phyloP scores from a whole-genome alignment of 2,797 vertebrate species.

The Pseudomugil gertrudae region DNA sequence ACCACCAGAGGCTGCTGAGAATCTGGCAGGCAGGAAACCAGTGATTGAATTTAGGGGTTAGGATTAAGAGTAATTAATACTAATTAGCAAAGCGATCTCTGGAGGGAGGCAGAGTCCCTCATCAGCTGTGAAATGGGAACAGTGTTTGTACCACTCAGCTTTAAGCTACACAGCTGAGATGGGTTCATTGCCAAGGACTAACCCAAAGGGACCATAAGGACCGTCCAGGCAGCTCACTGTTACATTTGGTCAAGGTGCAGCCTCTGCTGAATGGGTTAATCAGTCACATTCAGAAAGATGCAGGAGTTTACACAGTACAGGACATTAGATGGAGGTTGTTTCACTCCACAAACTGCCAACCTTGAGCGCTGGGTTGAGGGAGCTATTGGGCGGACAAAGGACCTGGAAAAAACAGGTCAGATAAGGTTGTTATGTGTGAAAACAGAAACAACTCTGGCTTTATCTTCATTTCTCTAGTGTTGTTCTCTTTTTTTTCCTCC shows the following conservation, averaged over 20 bases:
- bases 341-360: constrained; percentile 69
- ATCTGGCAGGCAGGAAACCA: constrained; percentile 53
- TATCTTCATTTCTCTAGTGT: constrained; percentile 11
- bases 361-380: constrained; percentile 66
- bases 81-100: constrained; percentile 75
- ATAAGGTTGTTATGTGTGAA: constrained; percentile 28
- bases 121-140: constrained; percentile 56
- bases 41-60: constrained; percentile 73
- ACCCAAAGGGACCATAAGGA: constrained; percentile 51
- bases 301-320: constrained; percentile 66
- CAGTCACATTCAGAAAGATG: constrained; percentile 72
- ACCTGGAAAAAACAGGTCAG: constrained; percentile 52
- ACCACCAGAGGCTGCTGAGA: constrained; percentile 56
- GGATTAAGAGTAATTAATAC: constrained; percentile 84
- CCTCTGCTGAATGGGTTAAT: constrained; percentile 69
- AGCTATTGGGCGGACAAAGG: constrained; percentile 42
- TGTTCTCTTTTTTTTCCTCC: neutral
- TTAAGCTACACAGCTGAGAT: constrained; percentile 45
- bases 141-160: constrained; percentile 52
- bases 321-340: constrained; percentile 57
- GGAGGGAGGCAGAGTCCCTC: constrained; percentile 60
- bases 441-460: constrained; percentile 21
- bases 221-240: constrained; percentile 55
- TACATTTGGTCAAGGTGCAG: constrained; percentile 50
- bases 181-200: constrained; percentile 49